Base-by-base conservation (phyloP, 2,888 invertebrate species). In the Andrena fulva region DNA sequence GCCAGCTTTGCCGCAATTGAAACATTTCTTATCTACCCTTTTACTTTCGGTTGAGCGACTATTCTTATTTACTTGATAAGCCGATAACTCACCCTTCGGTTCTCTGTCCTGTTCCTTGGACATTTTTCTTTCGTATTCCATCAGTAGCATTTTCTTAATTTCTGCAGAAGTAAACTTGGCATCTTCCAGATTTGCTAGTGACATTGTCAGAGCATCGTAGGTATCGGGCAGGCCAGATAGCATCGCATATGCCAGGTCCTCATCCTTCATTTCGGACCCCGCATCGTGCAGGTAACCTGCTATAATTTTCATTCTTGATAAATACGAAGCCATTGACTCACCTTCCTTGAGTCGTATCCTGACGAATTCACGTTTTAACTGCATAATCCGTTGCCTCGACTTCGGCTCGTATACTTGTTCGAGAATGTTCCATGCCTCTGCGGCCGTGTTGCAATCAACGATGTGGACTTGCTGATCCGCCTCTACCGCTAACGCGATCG, bases 381-480 rank as follows among this genome's bases (percentile, higher is more conserved):
- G 71, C 56, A 75, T 67, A 4, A 78, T 78, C 50, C 78, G 62
- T 50, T 66, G 71, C 16, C 74, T 74, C 0, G 60, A 78, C 29
- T 71, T 82, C 31, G 78, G 75, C 50, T 72, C 68, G 24, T 76
- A 68, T 8, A 79, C 64, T 50, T 82, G 50, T n/a, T 78, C 12
- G 0, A 82, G 56, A 0, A 50, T 33, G 2, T 27, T 33, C 72
- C 72, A 68, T 35, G 75, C 75, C 5, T 72, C 7, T 4, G 2
- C 29, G 2, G 68, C 75, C 0, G 66, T 75, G 20, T 33, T 42
- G 4, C 78, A 82, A 29, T 78, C 68, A 10, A 72, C 71, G 6
- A 82, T 74, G 27, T 81, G 73, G 10, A 81, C 27, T 31, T 77
- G 82, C 20, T 82, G 67, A n/a, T 74, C 70, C 24, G 75, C 4